These are phyloP conservation scores for Uria aalge DNA, from an alignment of 2,113 vertebrate species.

Conservation along the genomic window DNA sequence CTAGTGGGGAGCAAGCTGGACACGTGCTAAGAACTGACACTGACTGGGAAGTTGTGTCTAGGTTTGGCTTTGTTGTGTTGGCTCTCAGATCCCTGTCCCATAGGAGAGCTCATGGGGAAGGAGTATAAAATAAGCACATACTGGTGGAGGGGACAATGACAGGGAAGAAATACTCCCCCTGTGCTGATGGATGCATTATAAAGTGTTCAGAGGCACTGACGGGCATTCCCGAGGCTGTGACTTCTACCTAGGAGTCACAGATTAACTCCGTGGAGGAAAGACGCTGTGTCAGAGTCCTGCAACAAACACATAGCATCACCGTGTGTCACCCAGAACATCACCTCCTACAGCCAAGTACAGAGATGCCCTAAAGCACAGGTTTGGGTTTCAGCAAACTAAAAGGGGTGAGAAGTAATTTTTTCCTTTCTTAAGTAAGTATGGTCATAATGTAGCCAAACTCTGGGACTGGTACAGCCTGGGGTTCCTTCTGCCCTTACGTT, in stretches of 20 bases:
- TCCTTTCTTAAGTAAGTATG: not conserved
- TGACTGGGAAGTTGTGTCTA: not conserved
- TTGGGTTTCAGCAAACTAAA: not conserved
- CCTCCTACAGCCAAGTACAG: not conserved
- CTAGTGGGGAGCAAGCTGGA: not conserved
- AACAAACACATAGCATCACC: not conserved
- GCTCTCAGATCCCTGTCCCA: not conserved
- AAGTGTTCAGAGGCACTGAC: not conserved
- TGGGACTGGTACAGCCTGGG: not conserved
- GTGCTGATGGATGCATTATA: not conserved
- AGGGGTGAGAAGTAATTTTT: not conserved
- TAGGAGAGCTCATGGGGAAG: not conserved
- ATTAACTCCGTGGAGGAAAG: not conserved
- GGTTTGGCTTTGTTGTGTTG: not conserved
- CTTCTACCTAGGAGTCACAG: not conserved
- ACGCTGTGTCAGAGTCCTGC: not conserved
- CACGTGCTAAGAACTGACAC: not conserved
- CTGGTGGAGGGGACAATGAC: not conserved
- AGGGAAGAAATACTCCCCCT: not conserved
- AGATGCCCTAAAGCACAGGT: not conserved
- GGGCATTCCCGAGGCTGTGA: not conserved
- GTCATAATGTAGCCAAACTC: not conserved
- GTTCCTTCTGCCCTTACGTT: not conserved
- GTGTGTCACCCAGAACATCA: not conserved
- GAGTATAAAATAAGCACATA: not conserved